phyloP scores from a whole-genome alignment of 2,888 invertebrate species.

The Philhelius pedissequus region DNA sequence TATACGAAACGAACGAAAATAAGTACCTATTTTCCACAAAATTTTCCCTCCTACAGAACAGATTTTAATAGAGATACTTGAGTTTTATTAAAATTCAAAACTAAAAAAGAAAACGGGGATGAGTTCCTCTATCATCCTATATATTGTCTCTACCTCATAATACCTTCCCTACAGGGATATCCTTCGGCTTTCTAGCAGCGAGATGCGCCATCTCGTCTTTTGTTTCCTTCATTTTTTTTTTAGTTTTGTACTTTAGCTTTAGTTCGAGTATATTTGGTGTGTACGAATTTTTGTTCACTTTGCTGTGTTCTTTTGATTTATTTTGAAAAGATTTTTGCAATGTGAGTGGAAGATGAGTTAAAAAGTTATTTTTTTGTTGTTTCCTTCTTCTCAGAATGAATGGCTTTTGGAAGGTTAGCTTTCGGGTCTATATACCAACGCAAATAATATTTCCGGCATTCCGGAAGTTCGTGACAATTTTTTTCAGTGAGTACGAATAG shows the following conservation, averaged over 20 bases:
- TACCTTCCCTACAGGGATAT: neutral
- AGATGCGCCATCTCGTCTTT: slow-evolving; percentile 7
- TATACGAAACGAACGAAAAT: slow-evolving; percentile 5
- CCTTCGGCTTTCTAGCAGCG: neutral
- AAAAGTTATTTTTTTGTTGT: slow-evolving; percentile 12
- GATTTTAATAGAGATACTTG: slow-evolving; percentile 68
- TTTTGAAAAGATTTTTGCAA: slow-evolving; percentile 57
- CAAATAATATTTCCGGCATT: neutral
- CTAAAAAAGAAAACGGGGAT: slow-evolving; percentile 41
- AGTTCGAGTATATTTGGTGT: neutral
- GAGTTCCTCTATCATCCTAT: neutral
- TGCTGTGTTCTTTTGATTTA: slow-evolving; percentile 42
- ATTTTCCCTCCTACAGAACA: slow-evolving; percentile 59
- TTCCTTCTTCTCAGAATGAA: slow-evolving; percentile 14
- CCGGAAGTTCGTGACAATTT: slow-evolving; percentile 30
- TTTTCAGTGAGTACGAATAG: too few relatives aligned
- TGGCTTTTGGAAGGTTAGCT: slow-evolving; percentile 13
- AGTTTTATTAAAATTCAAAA: slow-evolving; percentile 68
- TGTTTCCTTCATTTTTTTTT: slow-evolving; percentile 7
- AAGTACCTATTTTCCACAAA: slow-evolving; percentile 61
- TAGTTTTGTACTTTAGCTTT: neutral
- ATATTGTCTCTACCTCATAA: neutral
- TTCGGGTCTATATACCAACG: neutral
- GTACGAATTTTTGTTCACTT: neutral
- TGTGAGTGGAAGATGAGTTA: slow-evolving; percentile 38